Conservation (phyloP, 2,888 invertebrate species). For the Neoaliturus tenellus region DNA sequence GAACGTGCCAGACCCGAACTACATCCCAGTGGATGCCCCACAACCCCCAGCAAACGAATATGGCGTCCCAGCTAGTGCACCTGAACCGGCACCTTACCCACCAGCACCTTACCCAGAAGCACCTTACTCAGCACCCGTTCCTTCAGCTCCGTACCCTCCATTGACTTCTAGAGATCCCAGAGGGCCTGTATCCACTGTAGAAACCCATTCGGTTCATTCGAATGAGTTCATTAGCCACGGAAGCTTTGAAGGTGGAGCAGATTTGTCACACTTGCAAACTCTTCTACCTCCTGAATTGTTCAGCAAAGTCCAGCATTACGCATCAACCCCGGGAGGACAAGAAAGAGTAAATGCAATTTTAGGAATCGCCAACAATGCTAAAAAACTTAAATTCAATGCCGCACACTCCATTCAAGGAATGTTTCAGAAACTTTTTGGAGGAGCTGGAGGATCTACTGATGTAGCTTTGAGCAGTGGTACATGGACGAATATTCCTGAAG, state of each 20-base stretch:
- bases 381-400: slow-evolving; percentile 44
- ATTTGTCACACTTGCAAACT: slow-evolving; percentile 20
- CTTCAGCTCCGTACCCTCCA: neutral
- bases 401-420: slow-evolving; percentile 31
- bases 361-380: slow-evolving; percentile 42
- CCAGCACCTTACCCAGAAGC: neutral
- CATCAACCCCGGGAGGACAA: slow-evolving; percentile 45
- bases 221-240: neutral
- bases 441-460: slow-evolving; percentile 36
- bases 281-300: slow-evolving; percentile 42
- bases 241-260: neutral
- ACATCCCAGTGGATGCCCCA: neutral
- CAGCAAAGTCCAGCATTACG: slow-evolving; percentile 21
- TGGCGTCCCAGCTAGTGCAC: neutral
- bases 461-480: slow-evolving; percentile 53
- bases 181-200: neutral
- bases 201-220: neutral
- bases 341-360: slow-evolving; percentile 37
- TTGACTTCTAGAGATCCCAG: neutral
- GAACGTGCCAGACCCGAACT: slow-evolving; percentile 47
- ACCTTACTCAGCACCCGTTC: neutral
- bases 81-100: neutral
- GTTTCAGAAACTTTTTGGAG: slow-evolving; percentile 42
- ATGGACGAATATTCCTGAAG: slow-evolving; percentile 50
- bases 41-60: slow-evolving; percentile 16